A percentile compares a stretch with the other conserved stretches of the same genome.
Evolutionary conservation across 2,113 vertebrate species (phyloP).

Genomic region (Pantherophis guttatus): DNA sequence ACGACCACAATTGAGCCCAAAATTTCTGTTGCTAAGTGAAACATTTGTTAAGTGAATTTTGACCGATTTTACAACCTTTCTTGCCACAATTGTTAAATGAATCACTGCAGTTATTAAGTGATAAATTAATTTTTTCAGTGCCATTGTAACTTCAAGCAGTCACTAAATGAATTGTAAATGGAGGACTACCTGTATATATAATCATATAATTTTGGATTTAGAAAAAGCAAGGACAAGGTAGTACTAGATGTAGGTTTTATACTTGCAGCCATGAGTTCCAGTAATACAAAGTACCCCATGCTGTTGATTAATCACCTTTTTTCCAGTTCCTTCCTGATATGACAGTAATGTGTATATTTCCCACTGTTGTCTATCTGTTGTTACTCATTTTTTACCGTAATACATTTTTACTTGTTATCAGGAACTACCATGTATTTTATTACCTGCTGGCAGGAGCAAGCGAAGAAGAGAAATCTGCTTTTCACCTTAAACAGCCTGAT

Average conservation of each 20-base stretch:
- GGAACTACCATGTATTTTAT: constrained; percentile 99
- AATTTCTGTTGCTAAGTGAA: neutral
- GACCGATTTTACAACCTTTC: neutral
- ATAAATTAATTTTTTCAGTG: neutral
- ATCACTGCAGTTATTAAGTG: neutral
- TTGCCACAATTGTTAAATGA: neutral
- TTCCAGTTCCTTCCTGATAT: neutral
- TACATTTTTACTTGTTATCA: constrained; percentile 60
- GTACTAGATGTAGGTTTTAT: neutral
- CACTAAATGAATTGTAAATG: neutral
- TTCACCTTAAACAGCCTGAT: constrained; percentile 93
- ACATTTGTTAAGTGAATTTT: neutral
- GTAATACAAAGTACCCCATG: neutral
- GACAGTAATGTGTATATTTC: neutral
- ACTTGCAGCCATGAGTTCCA: neutral
- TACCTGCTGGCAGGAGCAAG: constrained; percentile 97
- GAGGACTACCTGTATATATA: neutral
- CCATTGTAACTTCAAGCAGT: neutral
- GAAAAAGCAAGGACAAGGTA: neutral
- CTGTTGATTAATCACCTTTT: neutral
- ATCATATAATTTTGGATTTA: neutral
- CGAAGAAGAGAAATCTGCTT: constrained; percentile 89
- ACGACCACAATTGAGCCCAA: neutral
- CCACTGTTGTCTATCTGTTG: neutral
- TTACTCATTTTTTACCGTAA: neutral